Conservation (phyloP, 2,888 invertebrate genomes). For the Pantelozetes paolii region DNA sequence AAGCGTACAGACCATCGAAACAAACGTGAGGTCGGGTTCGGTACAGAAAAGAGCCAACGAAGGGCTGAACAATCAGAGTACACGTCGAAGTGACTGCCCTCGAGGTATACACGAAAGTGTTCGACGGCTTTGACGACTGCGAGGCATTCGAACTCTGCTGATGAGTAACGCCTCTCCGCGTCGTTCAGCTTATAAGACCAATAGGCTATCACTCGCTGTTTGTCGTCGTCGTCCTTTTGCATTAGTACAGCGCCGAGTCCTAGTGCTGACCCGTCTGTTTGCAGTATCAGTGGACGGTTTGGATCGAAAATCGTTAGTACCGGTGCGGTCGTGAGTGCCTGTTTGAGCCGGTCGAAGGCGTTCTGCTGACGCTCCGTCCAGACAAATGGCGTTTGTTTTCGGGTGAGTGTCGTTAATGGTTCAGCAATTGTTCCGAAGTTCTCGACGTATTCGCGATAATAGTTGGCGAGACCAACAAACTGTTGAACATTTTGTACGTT, state of each 20-base stretch:
- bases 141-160: constrained; percentile 23
- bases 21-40: background rate
- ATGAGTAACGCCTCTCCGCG: constrained; percentile 41
- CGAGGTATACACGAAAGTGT: background rate
- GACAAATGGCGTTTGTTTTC: background rate
- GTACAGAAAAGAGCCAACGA: background rate
- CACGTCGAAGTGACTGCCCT: constrained; percentile 2
- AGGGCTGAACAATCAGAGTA: background rate
- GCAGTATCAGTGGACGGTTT: background rate
- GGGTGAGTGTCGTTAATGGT: background rate
- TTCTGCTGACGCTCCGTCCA: background rate
- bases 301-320: constrained; percentile 8
- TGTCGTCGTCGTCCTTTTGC: background rate
- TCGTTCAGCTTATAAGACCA: constrained; percentile 43
- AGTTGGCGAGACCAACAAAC: constrained; percentile 22
- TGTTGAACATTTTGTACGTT: background rate
- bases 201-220: constrained; percentile 15
- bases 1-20: constrained; percentile 3
- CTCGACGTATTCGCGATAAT: background rate
- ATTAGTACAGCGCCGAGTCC: constrained; percentile 34
- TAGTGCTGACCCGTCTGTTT: background rate
- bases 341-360: constrained; percentile 4
- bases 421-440: background rate
- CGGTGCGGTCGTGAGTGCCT: background rate
- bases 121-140: constrained; percentile 6